These are phyloP conservation scores for Dendroctonus valens DNA, from an alignment of 1,140 invertebrate species.

Conservation along the genomic window DNA sequence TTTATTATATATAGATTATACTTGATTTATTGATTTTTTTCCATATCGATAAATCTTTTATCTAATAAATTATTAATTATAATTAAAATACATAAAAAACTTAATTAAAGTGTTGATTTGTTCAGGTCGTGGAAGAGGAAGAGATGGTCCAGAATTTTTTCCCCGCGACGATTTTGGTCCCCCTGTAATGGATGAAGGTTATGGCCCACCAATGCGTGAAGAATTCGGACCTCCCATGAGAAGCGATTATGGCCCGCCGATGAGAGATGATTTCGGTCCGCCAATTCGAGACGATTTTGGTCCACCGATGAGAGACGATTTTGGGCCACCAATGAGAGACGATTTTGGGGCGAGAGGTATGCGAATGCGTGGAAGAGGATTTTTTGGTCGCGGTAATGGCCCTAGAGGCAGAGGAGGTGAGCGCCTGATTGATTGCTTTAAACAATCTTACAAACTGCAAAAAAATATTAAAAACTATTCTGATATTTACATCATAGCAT, in stretches of 20 bases:
- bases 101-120: too few species aligned
- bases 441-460: too few species aligned
- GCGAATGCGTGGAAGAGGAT: constrained; percentile 42
- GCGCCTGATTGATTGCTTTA: too few species aligned
- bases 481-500: too few species aligned
- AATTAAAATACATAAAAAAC: too few species aligned
- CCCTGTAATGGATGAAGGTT: constrained; percentile 18
- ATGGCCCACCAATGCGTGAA: constrained; percentile 16
- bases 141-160: constrained; percentile 30
- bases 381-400: constrained; percentile 50
- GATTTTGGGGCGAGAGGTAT: constrained; percentile 32
- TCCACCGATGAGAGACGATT: constrained; percentile 13
- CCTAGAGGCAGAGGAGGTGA: constrained; percentile 48
- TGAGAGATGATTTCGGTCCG: constrained; percentile 12
- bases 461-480: too few species aligned
- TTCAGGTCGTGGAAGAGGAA: constrained; percentile 25
- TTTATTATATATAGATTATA: background rate
- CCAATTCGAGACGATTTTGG: constrained; percentile 18
- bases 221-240: constrained; percentile 9
- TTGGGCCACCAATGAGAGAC: constrained; percentile 14
- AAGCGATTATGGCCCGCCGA: constrained; percentile 13
- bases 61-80: background rate
- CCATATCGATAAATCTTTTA: background rate
- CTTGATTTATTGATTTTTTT: background rate
- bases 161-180: constrained; percentile 21